A percentile compares a stretch with the other conserved stretches of the same genome.
Conservation (phyloP, 2,888 invertebrate species). For the Euzetes globulus region DNA sequence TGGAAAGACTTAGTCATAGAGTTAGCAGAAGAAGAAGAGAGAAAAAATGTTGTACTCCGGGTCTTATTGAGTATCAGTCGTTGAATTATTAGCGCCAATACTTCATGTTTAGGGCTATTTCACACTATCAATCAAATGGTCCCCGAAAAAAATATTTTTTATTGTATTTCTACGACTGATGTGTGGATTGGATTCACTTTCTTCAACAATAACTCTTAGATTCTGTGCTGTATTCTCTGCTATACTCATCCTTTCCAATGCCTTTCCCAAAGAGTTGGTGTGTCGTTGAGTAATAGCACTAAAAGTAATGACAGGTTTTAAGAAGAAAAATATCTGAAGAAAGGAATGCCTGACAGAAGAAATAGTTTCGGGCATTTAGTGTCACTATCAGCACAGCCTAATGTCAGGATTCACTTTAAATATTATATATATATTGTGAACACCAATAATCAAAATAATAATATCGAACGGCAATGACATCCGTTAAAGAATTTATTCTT, state of each 20-base stretch:
- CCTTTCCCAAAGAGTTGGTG: not conserved
- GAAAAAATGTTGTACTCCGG: not conserved
- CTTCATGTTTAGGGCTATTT: conserved; percentile 27
- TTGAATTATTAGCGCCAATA: conserved; percentile 28
- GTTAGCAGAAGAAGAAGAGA: not conserved
- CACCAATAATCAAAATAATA: not conserved
- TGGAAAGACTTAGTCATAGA: no score
- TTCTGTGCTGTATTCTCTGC: no score
- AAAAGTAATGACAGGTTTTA: not conserved
- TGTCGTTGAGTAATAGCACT: not conserved
- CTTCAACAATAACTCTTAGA: no score
- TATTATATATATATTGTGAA: not conserved
- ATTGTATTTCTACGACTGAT: no score
- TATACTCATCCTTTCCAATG: not conserved
- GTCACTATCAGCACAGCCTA: conserved; percentile 11
- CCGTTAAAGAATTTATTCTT: not conserved
- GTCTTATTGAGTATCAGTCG: not conserved
- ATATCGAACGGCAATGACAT: not conserved
- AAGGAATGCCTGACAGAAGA: not conserved
- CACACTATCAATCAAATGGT: not conserved
- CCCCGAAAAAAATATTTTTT: not conserved
- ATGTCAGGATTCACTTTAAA: conserved; percentile 1
- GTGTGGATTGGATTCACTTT: no score
- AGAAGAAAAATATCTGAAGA: not conserved
- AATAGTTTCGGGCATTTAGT: conserved; percentile 23